phyloP scores from a whole-genome alignment of 2,888 invertebrate species.

The Acheta domesticus region DNA sequence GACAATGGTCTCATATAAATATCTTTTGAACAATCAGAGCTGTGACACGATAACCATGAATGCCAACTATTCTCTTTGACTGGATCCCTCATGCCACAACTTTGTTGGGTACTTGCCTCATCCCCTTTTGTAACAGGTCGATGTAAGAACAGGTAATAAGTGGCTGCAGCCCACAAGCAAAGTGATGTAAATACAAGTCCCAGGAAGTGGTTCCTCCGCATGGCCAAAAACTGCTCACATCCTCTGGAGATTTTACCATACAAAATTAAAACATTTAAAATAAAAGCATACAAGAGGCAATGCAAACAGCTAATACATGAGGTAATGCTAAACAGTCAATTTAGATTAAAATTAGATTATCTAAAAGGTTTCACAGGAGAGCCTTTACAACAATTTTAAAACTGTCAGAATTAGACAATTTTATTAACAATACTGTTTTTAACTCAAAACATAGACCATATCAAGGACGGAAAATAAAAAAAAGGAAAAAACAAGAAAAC shows the following conservation, averaged over 20 bases:
- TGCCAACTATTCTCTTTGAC: too few species aligned
- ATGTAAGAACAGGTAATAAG: constrained; percentile 54
- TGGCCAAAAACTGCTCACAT: constrained; percentile 34
- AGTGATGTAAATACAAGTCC: constrained; percentile 43
- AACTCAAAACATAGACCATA: too few species aligned
- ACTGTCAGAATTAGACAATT: too few species aligned
- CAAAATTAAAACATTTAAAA: too few species aligned
- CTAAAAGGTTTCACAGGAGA: neutral
- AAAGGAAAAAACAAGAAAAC: too few species aligned
- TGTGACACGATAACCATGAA: too few species aligned
- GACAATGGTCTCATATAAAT: too few species aligned
- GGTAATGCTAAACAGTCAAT: constrained; percentile 4
- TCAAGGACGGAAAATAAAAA: too few species aligned
- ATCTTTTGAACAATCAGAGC: too few species aligned
- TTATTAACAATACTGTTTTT: too few species aligned
- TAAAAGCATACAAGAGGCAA: too few species aligned
- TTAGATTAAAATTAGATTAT: neutral
- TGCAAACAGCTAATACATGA: neutral
- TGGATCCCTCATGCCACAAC: too few species aligned
- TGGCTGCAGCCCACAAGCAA: constrained; percentile 55
- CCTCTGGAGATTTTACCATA: constrained; percentile 28
- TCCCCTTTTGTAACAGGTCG: constrained; percentile 47
- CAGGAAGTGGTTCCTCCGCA: constrained; percentile 35
- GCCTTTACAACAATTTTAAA: neutral
- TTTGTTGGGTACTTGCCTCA: constrained; percentile 31